A percentile compares a stretch with the other conserved stretches of the same genome.
These are phyloP conservation scores for Neomonachus schauinslandi DNA, from an alignment of 2,113 vertebrate genomes.

Conservation along the genomic window DNA sequence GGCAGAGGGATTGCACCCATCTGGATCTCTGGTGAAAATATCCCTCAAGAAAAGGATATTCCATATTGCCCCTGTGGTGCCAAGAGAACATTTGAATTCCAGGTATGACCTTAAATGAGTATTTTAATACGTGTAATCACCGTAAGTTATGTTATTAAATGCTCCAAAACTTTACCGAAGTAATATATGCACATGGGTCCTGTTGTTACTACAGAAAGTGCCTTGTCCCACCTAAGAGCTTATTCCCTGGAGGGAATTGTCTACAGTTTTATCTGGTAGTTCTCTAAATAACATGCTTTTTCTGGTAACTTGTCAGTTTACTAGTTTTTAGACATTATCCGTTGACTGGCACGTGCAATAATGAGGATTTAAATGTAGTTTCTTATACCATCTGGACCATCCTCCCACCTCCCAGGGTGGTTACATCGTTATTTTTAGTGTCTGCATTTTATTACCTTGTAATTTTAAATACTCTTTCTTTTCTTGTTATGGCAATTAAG, in stretches of 20 bases:
- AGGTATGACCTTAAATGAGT: conserved; percentile 86
- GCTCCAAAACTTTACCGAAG: not conserved
- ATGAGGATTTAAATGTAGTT: not conserved
- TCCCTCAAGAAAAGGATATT: conserved; percentile 90
- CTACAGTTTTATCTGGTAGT: not conserved
- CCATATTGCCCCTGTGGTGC: conserved; percentile 94
- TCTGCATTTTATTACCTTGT: not conserved
- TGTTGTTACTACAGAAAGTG: rapidly evolving
- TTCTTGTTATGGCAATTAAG: not conserved
- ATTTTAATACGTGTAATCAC: not conserved
- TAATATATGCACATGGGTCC: not conserved
- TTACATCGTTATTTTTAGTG: not conserved
- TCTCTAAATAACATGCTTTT: not conserved
- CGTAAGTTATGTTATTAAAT: not conserved
- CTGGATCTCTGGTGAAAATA: conserved; percentile 94
- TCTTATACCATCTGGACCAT: not conserved
- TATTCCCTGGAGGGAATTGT: not conserved
- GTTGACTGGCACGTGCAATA: not conserved
- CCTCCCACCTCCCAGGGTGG: not conserved
- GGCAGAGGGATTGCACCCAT: conserved; percentile 90
- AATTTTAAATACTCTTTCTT: not conserved
- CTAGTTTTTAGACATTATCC: not conserved
- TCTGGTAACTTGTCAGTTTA: not conserved
- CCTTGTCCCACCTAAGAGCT: not conserved
- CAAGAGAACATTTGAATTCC: conserved; percentile 95